Evolutionary conservation across 2,113 vertebrate species (phyloP), one percentile per base, ranked within the genome.

Genomic region (Myxocyprinus asiaticus): DNA sequence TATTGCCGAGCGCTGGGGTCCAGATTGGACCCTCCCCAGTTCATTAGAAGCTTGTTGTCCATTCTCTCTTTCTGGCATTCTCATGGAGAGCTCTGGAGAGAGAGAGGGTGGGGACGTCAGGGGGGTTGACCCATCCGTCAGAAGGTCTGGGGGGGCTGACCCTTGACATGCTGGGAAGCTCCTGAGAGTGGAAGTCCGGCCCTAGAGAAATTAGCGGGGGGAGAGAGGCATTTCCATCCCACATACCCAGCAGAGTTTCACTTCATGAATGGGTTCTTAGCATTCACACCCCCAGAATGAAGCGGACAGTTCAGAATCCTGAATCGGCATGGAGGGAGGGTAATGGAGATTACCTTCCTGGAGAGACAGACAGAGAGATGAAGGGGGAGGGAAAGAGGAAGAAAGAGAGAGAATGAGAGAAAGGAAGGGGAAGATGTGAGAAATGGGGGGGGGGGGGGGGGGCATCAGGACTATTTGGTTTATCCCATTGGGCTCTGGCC

Each of bases 211-310:
- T 88, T 90, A 91, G 85, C 85, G 85, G 86, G 86, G 88, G 83
- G 87, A 80, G 90, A 84, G 88, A 88, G 87, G 91, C 53, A 67
- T 90, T 64, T 82, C 87, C 85, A 88, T 86, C 87, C 85, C 85
- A 45, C 72, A 85, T 82, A 82, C 51, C 82, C 81, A 79, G 87
- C 84, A 89, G 91, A 92, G 92, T 90, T 91, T 83, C 86, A 89
- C 88, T 88, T 92, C 88, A 91, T 92, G 87, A 93, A 94, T 91
- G 90, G 90, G 90, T 91, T 93, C 90, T 93, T 90, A 92, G 91
- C 91, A 92, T 92, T 91, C 90, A 90, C 92, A 92, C 90, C 90
- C 91, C 89, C 90, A 90, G 86, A 93, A 91, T 92, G 92, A 92
- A 92, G 91, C 91, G 90, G 81, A 78, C 53, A 90, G 91, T 80